Evolutionary conservation across 2,888 invertebrate species (phyloP).

Genomic region (Apoderus coryli): DNA sequence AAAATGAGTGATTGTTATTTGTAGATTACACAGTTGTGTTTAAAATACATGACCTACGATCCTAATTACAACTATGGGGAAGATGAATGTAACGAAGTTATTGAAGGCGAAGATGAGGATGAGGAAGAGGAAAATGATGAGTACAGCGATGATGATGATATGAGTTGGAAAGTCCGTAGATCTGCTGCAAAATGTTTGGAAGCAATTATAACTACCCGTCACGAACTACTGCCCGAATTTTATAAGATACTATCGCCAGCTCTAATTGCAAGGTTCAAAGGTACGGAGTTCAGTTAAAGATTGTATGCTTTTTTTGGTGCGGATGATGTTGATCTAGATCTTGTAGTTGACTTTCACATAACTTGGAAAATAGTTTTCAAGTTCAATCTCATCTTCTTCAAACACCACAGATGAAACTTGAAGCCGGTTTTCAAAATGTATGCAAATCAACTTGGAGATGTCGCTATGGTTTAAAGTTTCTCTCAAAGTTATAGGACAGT

Average conservation of each 20-base stretch:
- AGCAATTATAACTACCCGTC: conserved; percentile 83
- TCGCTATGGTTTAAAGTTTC: too few species aligned
- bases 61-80: conserved; percentile 99
- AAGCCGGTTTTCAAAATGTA: too few species aligned
- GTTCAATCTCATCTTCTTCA: too few species aligned
- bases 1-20: too few species aligned
- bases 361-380: too few species aligned
- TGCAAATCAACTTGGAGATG: too few species aligned
- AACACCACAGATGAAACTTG: too few species aligned
- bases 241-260: conserved; percentile 82
- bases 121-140: conserved; percentile 80
- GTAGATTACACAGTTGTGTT: conserved; percentile 72
- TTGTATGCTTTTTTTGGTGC: too few species aligned
- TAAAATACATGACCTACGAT: conserved; percentile 88
- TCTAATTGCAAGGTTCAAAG: conserved; percentile 84
- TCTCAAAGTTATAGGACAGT: too few species aligned
- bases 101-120: conserved; percentile 45
- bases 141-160: conserved; percentile 96
- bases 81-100: conserved; percentile 58
- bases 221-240: conserved; percentile 80
- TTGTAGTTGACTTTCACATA: too few species aligned
- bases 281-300: too few species aligned
- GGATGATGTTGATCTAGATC: too few species aligned
- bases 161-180: conserved; percentile 97
- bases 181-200: conserved; percentile 97